Conservation (phyloP, 2,113 vertebrate species). For the Coreoperca whiteheadi region DNA sequence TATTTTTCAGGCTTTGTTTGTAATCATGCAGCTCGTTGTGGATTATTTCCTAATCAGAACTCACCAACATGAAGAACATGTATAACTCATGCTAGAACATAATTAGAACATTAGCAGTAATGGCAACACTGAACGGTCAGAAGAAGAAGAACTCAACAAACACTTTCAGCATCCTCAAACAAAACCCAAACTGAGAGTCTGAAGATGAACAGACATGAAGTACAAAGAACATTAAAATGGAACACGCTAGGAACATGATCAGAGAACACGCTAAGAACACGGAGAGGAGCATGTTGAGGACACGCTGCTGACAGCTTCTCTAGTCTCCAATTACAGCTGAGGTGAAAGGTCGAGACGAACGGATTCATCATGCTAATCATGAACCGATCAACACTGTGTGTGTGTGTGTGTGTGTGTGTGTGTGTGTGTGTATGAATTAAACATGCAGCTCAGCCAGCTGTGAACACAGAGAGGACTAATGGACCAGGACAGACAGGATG, state of each 20-base stretch:
- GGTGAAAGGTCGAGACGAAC: slow-evolving; percentile 10
- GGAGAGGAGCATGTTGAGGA: background rate
- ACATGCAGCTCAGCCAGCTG: background rate
- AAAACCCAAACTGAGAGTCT: too few relatives aligned
- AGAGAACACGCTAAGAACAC: background rate
- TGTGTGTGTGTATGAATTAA: background rate
- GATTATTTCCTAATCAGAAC: background rate
- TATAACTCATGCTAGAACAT: background rate
- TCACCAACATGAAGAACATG: background rate
- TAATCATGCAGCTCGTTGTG: background rate
- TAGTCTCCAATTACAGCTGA: slow-evolving; percentile 41
- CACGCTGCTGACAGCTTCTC: slow-evolving; percentile 10
- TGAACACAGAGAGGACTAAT: background rate
- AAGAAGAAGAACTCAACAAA: background rate
- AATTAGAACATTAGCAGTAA: background rate
- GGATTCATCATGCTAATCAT: slow-evolving; percentile 19
- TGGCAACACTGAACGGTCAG: background rate
- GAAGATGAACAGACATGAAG: too few relatives aligned
- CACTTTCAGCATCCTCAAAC: too few relatives aligned
- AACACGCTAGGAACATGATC: background rate
- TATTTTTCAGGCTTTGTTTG: background rate
- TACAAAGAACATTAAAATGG: background rate
- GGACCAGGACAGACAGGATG: slow-evolving; percentile 7
- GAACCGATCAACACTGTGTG: background rate
- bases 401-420: background rate